Evolutionary conservation across 2,113 vertebrate genomes (phyloP).

Genomic region (Silurus glanis): DNA sequence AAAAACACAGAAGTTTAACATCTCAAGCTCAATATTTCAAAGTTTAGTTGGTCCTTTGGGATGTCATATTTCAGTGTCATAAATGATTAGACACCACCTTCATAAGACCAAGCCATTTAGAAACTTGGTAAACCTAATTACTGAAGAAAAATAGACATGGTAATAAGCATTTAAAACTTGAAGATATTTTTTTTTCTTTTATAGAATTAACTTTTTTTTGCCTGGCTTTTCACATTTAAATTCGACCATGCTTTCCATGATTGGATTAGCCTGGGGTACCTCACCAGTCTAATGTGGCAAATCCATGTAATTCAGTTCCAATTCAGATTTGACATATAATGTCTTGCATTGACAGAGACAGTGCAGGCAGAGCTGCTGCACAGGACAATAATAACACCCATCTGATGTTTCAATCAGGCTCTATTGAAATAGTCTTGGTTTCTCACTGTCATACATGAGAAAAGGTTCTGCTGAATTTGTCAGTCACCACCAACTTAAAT

Average conservation of each 20-base stretch:
- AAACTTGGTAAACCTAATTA: background rate
- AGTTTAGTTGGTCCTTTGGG: too few relatives aligned
- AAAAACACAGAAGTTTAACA: background rate
- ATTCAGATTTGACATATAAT: conserved; percentile 31
- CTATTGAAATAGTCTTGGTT: conserved; percentile 6
- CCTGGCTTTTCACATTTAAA: conserved; percentile 12
- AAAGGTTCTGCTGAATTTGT: conserved; percentile 18
- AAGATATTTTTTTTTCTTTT: background rate
- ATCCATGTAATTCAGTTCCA: conserved; percentile 31
- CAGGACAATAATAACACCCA: background rate
- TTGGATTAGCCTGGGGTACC: conserved; percentile 31
- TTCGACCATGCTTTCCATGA: conserved; percentile 4
- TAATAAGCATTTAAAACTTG: background rate
- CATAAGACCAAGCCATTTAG: background rate
- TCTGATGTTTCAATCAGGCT: conserved; percentile 38
- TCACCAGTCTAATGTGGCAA: conserved; percentile 16
- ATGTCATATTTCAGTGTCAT: background rate
- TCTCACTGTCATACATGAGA: conserved; percentile 22
- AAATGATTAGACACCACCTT: background rate
- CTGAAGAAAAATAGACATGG: background rate
- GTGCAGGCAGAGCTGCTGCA: background rate
- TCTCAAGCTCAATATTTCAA: background rate
- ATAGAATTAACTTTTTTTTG: background rate
- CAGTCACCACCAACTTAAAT: background rate
- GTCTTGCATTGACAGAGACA: conserved; percentile 16